These are phyloP conservation scores for Melanchra persicariae DNA, from an alignment of 2,888 invertebrate species.

Conservation along the genomic window DNA sequence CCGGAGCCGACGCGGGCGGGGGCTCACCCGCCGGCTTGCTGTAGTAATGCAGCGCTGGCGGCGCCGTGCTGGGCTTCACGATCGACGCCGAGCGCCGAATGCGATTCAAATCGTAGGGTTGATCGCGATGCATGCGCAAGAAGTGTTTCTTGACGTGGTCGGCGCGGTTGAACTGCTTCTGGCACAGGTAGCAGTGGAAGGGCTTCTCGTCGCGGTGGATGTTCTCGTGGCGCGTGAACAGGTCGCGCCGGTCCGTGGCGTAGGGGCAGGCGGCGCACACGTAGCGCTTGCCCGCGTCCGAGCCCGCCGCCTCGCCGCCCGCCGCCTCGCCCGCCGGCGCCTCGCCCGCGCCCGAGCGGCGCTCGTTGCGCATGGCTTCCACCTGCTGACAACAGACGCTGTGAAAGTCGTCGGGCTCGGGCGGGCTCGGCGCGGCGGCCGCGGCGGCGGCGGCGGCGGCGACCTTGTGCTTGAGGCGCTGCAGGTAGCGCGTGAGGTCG, in stretches of 20 bases:
- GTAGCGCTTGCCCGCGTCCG: conserved; percentile 92
- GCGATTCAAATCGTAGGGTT: conserved; percentile 96
- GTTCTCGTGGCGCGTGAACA: conserved; percentile 97
- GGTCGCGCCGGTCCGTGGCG: conserved; percentile 97
- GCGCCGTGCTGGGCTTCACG: conserved; percentile 84
- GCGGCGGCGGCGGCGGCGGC: not conserved
- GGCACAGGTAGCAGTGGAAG: conserved; percentile 97
- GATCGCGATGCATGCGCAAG: conserved; percentile 97
- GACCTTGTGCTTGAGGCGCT: conserved; percentile 92
- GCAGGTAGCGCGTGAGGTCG: conserved; percentile 93
- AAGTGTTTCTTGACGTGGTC: conserved; percentile 99
- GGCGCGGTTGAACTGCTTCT: conserved; percentile 97
- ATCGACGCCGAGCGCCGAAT: conserved; percentile 93
- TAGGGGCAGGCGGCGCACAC: conserved; percentile 97
- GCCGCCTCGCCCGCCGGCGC: conserved; percentile 35
- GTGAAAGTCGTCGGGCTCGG: not conserved
- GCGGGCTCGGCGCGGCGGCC: not conserved
- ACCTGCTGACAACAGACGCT: conserved; percentile 76
- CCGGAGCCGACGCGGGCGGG: conserved; percentile 78
- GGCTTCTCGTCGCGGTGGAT: conserved; percentile 98
- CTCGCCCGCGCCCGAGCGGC: conserved; percentile 66
- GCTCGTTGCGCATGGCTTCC: conserved; percentile 78
- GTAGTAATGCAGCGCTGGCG: conserved; percentile 75
- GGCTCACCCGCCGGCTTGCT: conserved; percentile 87
- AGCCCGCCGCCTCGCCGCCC: conserved; percentile 57